Conservation (phyloP, 1,140 invertebrate genomes). For the Ips nitidus region DNA sequence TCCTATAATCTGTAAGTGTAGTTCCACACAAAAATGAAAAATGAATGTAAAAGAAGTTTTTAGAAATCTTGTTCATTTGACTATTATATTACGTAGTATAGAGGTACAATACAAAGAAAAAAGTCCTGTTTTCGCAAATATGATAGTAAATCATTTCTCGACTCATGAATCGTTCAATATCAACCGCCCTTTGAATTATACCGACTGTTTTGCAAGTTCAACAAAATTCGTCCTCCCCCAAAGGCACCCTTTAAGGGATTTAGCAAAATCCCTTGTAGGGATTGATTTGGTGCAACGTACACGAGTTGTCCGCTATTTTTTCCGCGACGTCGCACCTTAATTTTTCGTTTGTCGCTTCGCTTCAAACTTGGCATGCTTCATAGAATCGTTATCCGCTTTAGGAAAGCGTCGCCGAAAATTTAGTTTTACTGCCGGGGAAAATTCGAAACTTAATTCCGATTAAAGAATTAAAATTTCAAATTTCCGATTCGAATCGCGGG, state of each 20-base stretch:
- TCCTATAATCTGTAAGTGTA: too few relatives aligned
- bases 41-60: too few relatives aligned
- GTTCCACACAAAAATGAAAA: too few relatives aligned
- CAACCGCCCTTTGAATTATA: too few relatives aligned
- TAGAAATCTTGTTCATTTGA: too few relatives aligned
- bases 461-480: conserved; percentile 30
- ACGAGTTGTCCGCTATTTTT: conserved; percentile 16
- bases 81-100: too few relatives aligned
- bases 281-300: conserved; percentile 10
- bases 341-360: conserved; percentile 31
- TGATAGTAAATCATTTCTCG: too few relatives aligned
- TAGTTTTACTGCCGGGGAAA: neutral
- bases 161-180: too few relatives aligned
- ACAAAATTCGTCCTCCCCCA: neutral
- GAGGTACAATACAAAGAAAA: too few relatives aligned
- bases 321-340: conserved; percentile 30
- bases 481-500: conserved; percentile 19
- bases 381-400: conserved; percentile 25
- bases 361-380: conserved; percentile 34
- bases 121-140: too few relatives aligned
- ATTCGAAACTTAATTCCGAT: conserved; percentile 18
- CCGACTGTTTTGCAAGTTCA: too few relatives aligned
- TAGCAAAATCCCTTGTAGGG: neutral
- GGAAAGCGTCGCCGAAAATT: neutral
- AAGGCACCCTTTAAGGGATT: conserved; percentile 8